These are phyloP conservation scores for Anthopleura xanthogrammica DNA, from an alignment of 92 coral and sea anemone genomes.

Conservation along the genomic window DNA sequence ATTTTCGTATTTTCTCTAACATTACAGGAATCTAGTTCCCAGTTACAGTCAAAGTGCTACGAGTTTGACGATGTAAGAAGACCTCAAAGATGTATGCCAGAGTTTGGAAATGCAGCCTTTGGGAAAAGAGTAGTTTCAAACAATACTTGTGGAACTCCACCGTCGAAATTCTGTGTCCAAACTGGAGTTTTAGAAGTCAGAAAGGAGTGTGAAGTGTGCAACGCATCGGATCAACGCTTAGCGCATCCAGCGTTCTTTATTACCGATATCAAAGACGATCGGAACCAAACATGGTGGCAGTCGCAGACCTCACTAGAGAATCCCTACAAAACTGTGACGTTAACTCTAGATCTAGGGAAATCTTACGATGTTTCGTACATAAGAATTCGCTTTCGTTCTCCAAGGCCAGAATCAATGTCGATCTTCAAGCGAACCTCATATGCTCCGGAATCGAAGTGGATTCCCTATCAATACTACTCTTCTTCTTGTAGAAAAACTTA, in stretches of 20 bases:
- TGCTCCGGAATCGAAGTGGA: slow-evolving; percentile 71
- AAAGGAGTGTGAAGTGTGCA: slow-evolving; percentile 81
- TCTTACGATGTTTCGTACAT: slow-evolving; percentile 94
- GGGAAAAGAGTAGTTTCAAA: slow-evolving; percentile 69
- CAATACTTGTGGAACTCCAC: slow-evolving; percentile 92
- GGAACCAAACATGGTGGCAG: slow-evolving; percentile 98
- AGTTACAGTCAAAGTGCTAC: slow-evolving; percentile 51
- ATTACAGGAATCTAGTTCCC: not conserved
- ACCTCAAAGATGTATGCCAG: slow-evolving; percentile 87
- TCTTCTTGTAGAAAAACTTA: slow-evolving; percentile 76
- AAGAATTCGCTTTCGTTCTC: slow-evolving; percentile 91
- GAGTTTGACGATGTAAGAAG: slow-evolving; percentile 30
- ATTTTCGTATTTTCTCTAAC: slow-evolving; percentile 10
- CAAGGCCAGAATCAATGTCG: slow-evolving; percentile 97
- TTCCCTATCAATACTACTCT: slow-evolving; percentile 88
- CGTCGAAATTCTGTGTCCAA: slow-evolving; percentile 85
- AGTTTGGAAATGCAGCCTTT: slow-evolving; percentile 92
- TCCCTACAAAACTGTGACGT: slow-evolving; percentile 63
- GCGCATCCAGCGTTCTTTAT: slow-evolving; percentile 76
- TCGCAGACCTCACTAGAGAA: slow-evolving; percentile 74
- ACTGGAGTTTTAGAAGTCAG: slow-evolving; percentile 74
- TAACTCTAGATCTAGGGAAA: slow-evolving; percentile 86
- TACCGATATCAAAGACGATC: slow-evolving; percentile 92
- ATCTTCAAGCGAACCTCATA: slow-evolving; percentile 84
- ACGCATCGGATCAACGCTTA: slow-evolving; percentile 35